Conservation (phyloP, 2,113 vertebrate genomes). For the Nanger granti region DNA sequence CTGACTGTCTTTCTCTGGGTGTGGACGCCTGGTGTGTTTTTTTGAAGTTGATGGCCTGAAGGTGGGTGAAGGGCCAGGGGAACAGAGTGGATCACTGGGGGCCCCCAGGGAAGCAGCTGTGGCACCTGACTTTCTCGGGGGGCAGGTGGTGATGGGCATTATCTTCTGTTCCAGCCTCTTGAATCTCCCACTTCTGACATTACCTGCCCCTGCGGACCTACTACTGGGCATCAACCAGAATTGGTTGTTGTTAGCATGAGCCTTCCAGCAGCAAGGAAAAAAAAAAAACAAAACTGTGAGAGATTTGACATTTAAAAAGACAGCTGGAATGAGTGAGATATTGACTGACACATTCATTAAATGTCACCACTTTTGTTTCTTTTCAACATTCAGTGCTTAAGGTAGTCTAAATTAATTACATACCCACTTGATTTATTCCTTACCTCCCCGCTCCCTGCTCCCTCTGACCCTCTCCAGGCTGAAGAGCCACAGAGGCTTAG, state of each 20-base stretch:
- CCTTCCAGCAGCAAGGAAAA: slow-evolving; percentile 38
- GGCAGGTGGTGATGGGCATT: background rate
- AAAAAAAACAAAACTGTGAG: background rate
- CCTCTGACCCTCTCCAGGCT: background rate
- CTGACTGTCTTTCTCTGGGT: background rate
- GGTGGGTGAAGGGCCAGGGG: background rate
- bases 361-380: slow-evolving; percentile 67
- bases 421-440: slow-evolving; percentile 47
- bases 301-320: slow-evolving; percentile 61
- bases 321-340: slow-evolving; percentile 64
- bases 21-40: background rate
- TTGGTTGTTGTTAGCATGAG: background rate
- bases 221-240: background rate
- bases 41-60: background rate
- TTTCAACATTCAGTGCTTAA: slow-evolving; percentile 10
- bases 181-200: background rate
- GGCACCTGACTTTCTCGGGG: background rate
- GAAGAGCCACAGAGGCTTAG: background rate
- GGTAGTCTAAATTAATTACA: slow-evolving; percentile 65
- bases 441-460: background rate
- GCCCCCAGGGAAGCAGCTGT: background rate
- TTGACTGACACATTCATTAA: slow-evolving; percentile 60
- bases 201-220: background rate
- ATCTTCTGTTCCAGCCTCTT: background rate
- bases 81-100: background rate